Evolutionary conservation across 2,888 invertebrate species (phyloP), one percentile per base, ranked within the genome.

Genomic region (Acanthopleura granulata): DNA sequence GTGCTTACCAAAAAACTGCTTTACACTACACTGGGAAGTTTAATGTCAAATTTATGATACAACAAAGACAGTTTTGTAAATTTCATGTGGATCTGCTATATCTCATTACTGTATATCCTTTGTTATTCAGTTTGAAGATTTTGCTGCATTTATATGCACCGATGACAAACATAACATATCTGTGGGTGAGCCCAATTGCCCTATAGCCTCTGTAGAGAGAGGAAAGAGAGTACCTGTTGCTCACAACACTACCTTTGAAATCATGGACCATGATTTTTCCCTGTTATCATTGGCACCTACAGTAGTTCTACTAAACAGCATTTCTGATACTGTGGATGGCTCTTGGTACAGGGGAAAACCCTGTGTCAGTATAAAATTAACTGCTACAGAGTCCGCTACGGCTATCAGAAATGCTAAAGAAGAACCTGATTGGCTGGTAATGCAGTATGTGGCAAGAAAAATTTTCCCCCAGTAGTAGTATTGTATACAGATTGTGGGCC

Each of bases 321-420:
- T 62, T 62, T 22, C 62, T 62, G 62, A 15, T 12, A 62, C 16
- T 62, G 62, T 22, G 14, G 62, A 62, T 22, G 62, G 62, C 11
- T 62, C 62, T 62, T 62, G 62, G 62, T 62, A 62, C 22, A 62
- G 62, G 25, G 62, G 62, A 22, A 62, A 62, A 62, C 62, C 62
- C 14, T 62, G 22, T 22, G 62, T 62, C n/a, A n/a, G n/a, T n/a
- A n/a, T n/a, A n/a, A n/a, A n/a, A n/a, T n/a, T n/a, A n/a, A n/a
- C n/a, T n/a, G n/a, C n/a, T n/a, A n/a, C n/a, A n/a, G n/a, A n/a
- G n/a, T 62, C n/a, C n/a, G n/a, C n/a, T n/a, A n/a, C n/a, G n/a
- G 25, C 25, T 62, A 62, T n/a, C n/a, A n/a, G n/a, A n/a, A n/a
- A n/a, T n/a, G 16, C 25, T n/a, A 18, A 22, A n/a, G 51, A 51